Percentiles rank a stretch among this genome's conserved stretches.
Conservation (phyloP, 2,113 vertebrate species). For the Lipophrys pholis region DNA sequence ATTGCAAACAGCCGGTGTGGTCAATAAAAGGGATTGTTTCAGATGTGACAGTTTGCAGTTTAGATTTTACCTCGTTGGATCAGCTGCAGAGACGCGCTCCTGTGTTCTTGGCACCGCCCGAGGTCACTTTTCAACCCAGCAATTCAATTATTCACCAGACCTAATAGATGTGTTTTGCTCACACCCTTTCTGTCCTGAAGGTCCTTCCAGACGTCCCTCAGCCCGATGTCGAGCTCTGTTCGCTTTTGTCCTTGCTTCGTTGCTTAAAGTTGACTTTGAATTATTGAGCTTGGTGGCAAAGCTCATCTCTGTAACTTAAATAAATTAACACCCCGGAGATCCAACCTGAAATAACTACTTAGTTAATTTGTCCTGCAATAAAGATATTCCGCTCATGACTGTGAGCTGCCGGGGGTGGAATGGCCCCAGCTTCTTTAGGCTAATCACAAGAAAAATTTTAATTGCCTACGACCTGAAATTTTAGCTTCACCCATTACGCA, state of each 20-base stretch:
- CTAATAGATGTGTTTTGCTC: conserved; percentile 70
- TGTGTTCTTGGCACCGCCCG: conserved; percentile 20
- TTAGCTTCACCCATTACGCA: background rate
- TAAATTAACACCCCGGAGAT: conserved; percentile 64
- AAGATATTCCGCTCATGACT: conserved; percentile 43
- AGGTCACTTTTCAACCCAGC: conserved; percentile 21
- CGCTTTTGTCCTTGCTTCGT: conserved; percentile 49
- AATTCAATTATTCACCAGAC: conserved; percentile 67
- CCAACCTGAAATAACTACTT: conserved; percentile 63
- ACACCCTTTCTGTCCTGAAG: conserved; percentile 41
- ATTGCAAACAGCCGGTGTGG: conserved; percentile 8
- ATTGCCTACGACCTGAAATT: conserved; percentile 35
- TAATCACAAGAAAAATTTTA: conserved; percentile 32
- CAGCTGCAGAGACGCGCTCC: conserved; percentile 11
- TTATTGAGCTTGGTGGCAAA: conserved; percentile 66
- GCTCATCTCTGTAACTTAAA: conserved; percentile 67
- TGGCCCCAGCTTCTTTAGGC: conserved; percentile 12
- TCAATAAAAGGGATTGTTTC: conserved; percentile 11
- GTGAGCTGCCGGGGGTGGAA: conserved; percentile 21
- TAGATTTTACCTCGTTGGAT: conserved; percentile 15
- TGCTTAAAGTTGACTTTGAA: conserved; percentile 67
- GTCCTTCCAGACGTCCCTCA: conserved; percentile 54
- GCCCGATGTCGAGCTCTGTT: conserved; percentile 50
- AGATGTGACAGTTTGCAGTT: conserved; percentile 1
- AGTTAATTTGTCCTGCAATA: conserved; percentile 58